Base-by-base conservation (phyloP, 2,888 invertebrate genomes). In the Sarcophaga rosellei region DNA sequence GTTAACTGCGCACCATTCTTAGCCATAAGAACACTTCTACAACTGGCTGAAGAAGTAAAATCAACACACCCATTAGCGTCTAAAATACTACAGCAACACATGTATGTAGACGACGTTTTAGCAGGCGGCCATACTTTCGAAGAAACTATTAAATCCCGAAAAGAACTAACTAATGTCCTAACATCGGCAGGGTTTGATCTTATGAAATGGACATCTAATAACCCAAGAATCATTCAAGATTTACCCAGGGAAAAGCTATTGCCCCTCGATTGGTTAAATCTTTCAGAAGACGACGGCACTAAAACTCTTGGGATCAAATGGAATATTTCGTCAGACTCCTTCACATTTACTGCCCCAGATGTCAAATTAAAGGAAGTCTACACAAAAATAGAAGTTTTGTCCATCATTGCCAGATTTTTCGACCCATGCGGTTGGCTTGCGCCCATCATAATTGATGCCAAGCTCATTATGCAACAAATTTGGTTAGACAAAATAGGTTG, bases 1-100 rank as follows among this genome's bases (percentile, higher is more conserved):
- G 35, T 35, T 35, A 35, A 35, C 35, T 35, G 35, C 5, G 35
- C 35, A 35, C 35, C 35, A 35, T 35, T 35, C 35, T 35, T 35
- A 35, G 35, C 35, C 35, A 35, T 35, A 3, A 62, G 47, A 47
- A 74, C 75, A 8, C 65, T 65, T n/a, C n/a, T 75, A 5, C 75
- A 75, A 12, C 5, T 75, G n/a, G 65, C 53, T 3, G 75, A 75
- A 65, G 65, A 75, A 17, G 44, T 53, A 12, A 74, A 74, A 47
- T 0, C 62, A 10, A 62, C 62, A 8, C 63, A 65, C n/a, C 65
- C 57, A 1, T 57, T 62, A 35, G 6, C 35, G 35, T 35, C 35
- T 6, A 35, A 35, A 35, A 35, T 35, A 35, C 1, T 35, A 35
- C 6, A 35, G 6, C 35, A 35, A 35, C 6, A 35, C 35, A 35